A percentile compares a stretch with the other conserved stretches of the same genome.
Evolutionary conservation across 1,140 invertebrate genomes (phyloP).

Genomic region (Scylla paramamosain): DNA sequence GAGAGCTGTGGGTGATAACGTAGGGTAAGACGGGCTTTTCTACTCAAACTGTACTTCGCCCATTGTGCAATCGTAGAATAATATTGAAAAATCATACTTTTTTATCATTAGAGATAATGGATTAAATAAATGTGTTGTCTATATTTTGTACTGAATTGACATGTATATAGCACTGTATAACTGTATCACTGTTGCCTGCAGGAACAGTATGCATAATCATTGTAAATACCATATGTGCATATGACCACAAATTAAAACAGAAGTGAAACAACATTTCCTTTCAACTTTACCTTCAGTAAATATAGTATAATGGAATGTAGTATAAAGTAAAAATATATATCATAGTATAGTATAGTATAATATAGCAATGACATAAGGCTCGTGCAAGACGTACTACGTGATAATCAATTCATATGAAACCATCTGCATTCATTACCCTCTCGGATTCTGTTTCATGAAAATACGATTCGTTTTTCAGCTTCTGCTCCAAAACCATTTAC

Average conservation of each 20-base stretch:
- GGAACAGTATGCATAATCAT: slow-evolving; percentile 68
- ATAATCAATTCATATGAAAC: too few species aligned
- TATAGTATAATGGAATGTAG: too few species aligned
- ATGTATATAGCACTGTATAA: slow-evolving; percentile 68
- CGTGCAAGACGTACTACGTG: too few species aligned
- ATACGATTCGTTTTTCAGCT: too few species aligned
- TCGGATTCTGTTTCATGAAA: too few species aligned
- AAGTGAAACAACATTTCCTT: slow-evolving; percentile 13
- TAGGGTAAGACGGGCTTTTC: neutral
- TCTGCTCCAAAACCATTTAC: too few species aligned
- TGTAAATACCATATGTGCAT: slow-evolving; percentile 72
- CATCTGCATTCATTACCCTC: too few species aligned
- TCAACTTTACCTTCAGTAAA: too few species aligned
- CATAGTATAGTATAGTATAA: too few species aligned
- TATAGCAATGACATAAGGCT: too few species aligned
- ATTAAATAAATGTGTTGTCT: slow-evolving; percentile 54
- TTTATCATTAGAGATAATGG: slow-evolving; percentile 37
- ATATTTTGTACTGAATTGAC: slow-evolving; percentile 67
- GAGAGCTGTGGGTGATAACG: neutral
- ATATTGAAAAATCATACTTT: slow-evolving; percentile 29
- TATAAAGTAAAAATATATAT: too few species aligned
- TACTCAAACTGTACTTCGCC: neutral
- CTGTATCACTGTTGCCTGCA: slow-evolving; percentile 55
- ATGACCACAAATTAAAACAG: slow-evolving; percentile 51
- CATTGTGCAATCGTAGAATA: slow-evolving; percentile 62